Base-by-base conservation (phyloP, 2,797 vertebrate genomes). In the Tragopan temminckii region DNA sequence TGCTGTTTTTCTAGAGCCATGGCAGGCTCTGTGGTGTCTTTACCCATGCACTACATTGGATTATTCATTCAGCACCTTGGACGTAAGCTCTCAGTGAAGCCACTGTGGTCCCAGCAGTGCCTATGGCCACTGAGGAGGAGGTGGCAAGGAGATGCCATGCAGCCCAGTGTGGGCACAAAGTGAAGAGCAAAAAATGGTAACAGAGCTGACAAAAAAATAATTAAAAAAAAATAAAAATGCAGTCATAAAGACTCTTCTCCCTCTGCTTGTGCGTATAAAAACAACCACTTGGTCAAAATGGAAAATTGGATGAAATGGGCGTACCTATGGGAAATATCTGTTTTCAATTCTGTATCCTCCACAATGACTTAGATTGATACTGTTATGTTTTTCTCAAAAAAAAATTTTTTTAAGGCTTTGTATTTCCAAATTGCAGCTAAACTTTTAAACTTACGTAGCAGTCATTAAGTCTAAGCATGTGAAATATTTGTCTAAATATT, bases 291-390 rank as follows among this genome's bases (percentile, higher is more conserved):
- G 62, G 45, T 86, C 83, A 63, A 90, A 86, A 57, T 15, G 92
- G 88, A 91, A 96, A 93, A 84, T 18, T 15, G 72, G 83, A 88
- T 86, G 80, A 80, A 88, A 86, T 53, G 48, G 77, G 33, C 8
- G 15, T 84, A 89, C 50, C 42, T 63, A 43, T 42, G 63, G 74
- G 68, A 94, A 90, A 64, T 61, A 48, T 80, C 74, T 91, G 78
- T 55, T 93, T 95, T 94, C 70, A 74, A 23, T 84, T 88, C 63
- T 52, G 31, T 59, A 36, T 88, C 50, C 27, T 0, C 1, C 46
- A 74, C n/a, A 67, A 64, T 86, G 61, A 33, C 87, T 72, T 62
- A 83, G 77, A 83, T 83, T 86, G 63, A 80, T 59, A n/a, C 46
- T 88, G 38, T 83, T 94, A 83, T 63, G 46, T 43, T 88, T 94